These are phyloP conservation scores for Molossus molossus DNA, from an alignment of 2,797 vertebrate species.

Conservation along the genomic window DNA sequence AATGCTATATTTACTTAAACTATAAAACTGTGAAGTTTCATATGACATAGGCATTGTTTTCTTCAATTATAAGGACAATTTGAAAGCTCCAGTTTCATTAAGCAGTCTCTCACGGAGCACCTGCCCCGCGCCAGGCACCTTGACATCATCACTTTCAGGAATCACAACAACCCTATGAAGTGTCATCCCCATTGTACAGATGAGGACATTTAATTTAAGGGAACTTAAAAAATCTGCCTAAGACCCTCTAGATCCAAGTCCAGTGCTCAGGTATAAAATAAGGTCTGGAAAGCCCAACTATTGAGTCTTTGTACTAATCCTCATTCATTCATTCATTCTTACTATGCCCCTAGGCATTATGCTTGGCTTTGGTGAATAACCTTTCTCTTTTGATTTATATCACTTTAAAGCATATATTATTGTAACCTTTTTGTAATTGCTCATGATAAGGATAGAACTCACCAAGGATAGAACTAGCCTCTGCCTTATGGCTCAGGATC, in stretches of 20 bases:
- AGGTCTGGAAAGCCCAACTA: background rate
- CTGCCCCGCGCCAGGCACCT: background rate
- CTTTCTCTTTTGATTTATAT: constrained; percentile 5
- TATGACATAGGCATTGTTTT: background rate
- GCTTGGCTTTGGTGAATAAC: background rate
- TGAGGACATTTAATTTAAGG: constrained; percentile 18
- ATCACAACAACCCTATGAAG: background rate
- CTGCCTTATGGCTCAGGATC: background rate
- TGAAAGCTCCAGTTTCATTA: background rate
- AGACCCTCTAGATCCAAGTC: background rate
- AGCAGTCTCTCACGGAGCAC: accelerated
- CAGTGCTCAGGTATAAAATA: background rate
- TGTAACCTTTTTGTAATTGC: background rate
- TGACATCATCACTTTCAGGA: background rate
- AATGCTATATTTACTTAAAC: background rate
- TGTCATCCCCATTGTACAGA: background rate
- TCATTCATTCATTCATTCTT: background rate
- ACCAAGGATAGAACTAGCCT: background rate
- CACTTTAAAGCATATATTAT: background rate
- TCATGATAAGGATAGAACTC: background rate
- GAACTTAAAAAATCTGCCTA: background rate
- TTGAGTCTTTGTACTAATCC: background rate
- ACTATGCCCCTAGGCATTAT: background rate
- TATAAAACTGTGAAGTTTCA: background rate
- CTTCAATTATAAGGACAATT: background rate